These are phyloP conservation scores for Ephestia elutella DNA, from an alignment of 1,140 invertebrate species.

Conservation along the genomic window DNA sequence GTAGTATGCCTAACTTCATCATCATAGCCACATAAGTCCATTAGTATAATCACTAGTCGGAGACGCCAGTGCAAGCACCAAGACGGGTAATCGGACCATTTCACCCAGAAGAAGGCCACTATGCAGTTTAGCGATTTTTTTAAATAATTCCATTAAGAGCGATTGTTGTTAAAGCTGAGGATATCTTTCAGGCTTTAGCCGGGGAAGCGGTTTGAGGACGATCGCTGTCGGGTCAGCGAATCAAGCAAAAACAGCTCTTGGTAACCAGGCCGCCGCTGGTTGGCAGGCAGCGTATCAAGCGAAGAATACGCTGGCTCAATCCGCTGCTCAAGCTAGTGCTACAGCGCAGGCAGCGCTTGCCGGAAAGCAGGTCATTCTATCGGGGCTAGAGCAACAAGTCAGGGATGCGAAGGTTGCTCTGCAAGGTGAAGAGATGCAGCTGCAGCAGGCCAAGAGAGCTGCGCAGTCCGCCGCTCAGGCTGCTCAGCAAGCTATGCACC, in stretches of 20 bases:
- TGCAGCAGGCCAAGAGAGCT: conserved; percentile 79
- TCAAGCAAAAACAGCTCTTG: conserved; percentile 80
- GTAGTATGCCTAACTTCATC: too few species aligned
- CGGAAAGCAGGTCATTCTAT: conserved; percentile 79
- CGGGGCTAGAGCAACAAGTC: conserved; percentile 79
- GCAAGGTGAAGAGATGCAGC: conserved; percentile 78
- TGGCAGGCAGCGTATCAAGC: conserved; percentile 81
- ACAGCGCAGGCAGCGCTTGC: conserved; percentile 81
- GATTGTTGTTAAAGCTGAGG: too few species aligned
- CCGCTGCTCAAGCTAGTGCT: conserved; percentile 79
- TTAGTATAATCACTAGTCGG: too few species aligned
- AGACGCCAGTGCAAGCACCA: too few species aligned
- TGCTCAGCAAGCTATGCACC: conserved; percentile 80
- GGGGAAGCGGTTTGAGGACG: conserved; percentile 65
- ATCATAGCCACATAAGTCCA: too few species aligned
- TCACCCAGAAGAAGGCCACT: too few species aligned
- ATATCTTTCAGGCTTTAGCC: too few species aligned
- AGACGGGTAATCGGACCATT: too few species aligned
- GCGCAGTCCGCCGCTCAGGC: conserved; percentile 78
- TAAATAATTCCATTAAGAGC: too few species aligned
- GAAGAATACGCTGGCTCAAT: conserved; percentile 81
- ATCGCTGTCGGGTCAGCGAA: conserved; percentile 79
- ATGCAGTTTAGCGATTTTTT: too few species aligned
- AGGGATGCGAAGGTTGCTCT: conserved; percentile 78
- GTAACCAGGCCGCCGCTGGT: conserved; percentile 79